Evolutionary conservation across 1,140 invertebrate species (phyloP).

Genomic region (Diuraphis noxia): DNA sequence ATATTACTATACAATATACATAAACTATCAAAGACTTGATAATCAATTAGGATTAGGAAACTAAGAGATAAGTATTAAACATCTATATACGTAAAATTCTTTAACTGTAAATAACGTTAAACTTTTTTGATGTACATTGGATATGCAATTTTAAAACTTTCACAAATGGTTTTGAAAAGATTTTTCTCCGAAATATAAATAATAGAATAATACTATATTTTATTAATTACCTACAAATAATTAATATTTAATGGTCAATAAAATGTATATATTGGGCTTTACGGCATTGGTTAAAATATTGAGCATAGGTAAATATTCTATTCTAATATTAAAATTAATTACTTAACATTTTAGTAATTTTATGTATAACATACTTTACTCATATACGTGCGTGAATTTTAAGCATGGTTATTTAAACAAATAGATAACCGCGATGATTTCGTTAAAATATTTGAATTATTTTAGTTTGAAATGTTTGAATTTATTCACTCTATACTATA

Average conservation of each 20-base stretch:
- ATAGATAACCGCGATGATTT: no score
- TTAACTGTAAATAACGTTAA: background rate
- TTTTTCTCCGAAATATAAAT: background rate
- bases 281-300: background rate
- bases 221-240: background rate
- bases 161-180: background rate
- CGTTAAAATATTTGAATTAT: no score
- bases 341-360: no score
- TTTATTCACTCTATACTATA: no score
- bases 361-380: no score
- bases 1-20: background rate
- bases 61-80: background rate
- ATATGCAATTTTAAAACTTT: background rate
- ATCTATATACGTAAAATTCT: background rate
- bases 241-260: background rate
- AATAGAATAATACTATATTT: background rate
- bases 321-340: no score
- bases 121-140: background rate
- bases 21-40: background rate
- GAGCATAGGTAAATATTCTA: no score
- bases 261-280: background rate
- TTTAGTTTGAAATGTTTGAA: no score
- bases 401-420: no score
- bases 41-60: background rate
- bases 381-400: no score